Evolutionary conservation across 2,888 invertebrate genomes (phyloP), one percentile per base, ranked within the genome.

Genomic region (Hemithea aestivaria): DNA sequence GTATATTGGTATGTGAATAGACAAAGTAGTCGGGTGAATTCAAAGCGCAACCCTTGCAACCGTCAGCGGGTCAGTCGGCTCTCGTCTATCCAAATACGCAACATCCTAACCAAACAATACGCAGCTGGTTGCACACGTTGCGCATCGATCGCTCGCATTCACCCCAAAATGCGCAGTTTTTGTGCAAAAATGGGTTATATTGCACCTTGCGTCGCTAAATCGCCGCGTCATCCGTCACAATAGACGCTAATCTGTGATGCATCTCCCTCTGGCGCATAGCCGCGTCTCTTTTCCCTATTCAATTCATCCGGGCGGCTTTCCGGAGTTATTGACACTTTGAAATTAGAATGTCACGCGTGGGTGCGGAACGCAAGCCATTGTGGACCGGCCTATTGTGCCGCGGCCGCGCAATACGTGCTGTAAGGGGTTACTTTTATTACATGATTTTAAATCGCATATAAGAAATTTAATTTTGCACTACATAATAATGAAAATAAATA

Each of bases 341-440:
- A 74, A 79, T 75, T 74, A 74, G 73, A 75, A 73, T 73, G 78
- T 80, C 74, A 80, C 73, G 82, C 82, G 82, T 80, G 83, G 82
- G 79, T 79, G 82, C 70, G 65, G 54, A 62, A 67, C 73, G 75
- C 76, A 77, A 76, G 67, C 66, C 68, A 78, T 80, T 80, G 79
- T 81, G 54, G 53, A 68, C 69, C 11, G 63, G 62, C 66, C 51
- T 57, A 54, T 58, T 56, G 60, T 58, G 57, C 53, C 58, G 67
- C 66, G 62, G 66, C 60, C 58, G 56, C 58, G 67, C 66, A 62
- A 67, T 61, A 58, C 55, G 42, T 64, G 60, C 62, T 58, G 59
- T 62, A 61, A 65, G 68, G n/a, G 70, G 66, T 66, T 70, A 66
- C 66, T 45, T 49, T 49, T 37, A 44, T 39, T 37, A 23, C 35